phyloP scores from a whole-genome alignment of 2,888 invertebrate genomes.

The Tortrix viridana region DNA sequence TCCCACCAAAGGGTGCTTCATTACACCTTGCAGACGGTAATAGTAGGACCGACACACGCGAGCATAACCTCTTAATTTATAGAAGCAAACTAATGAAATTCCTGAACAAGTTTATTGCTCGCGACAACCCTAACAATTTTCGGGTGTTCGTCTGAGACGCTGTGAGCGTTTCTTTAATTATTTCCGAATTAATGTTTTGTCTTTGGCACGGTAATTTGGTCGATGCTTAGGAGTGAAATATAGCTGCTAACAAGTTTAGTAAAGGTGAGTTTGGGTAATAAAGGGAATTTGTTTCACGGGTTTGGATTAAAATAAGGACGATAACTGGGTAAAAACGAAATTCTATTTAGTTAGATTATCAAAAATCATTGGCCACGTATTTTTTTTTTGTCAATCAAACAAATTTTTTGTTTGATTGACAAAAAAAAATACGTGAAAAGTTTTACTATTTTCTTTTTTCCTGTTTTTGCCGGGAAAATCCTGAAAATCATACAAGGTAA shows the following conservation, averaged over 20 bases:
- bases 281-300: constrained; percentile 16
- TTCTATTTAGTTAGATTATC: too few relatives aligned
- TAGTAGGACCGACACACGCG: constrained; percentile 82
- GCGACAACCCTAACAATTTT: constrained; percentile 81
- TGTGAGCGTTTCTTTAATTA: constrained; percentile 82
- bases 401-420: too few relatives aligned
- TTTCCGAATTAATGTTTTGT: constrained; percentile 75
- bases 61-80: constrained; percentile 84
- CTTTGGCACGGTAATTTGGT: constrained; percentile 58
- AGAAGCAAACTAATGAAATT: constrained; percentile 84
- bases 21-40: constrained; percentile 78
- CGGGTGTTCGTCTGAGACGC: constrained; percentile 60
- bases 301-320: too few relatives aligned
- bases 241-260: constrained; percentile 42
- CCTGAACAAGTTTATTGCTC: constrained; percentile 79
- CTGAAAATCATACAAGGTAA: too few relatives aligned
- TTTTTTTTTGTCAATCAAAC: too few relatives aligned
- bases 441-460: too few relatives aligned
- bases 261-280: constrained; percentile 22
- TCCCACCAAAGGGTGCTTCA: constrained; percentile 70
- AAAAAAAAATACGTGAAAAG: too few relatives aligned
- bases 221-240: constrained; percentile 44
- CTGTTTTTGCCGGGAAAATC: too few relatives aligned
- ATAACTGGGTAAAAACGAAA: too few relatives aligned
- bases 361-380: too few relatives aligned